A percentile compares a stretch with the other conserved stretches of the same genome.
phyloP scores from a whole-genome alignment of 2,797 vertebrate genomes.

The Lagocephalus sceleratus region DNA sequence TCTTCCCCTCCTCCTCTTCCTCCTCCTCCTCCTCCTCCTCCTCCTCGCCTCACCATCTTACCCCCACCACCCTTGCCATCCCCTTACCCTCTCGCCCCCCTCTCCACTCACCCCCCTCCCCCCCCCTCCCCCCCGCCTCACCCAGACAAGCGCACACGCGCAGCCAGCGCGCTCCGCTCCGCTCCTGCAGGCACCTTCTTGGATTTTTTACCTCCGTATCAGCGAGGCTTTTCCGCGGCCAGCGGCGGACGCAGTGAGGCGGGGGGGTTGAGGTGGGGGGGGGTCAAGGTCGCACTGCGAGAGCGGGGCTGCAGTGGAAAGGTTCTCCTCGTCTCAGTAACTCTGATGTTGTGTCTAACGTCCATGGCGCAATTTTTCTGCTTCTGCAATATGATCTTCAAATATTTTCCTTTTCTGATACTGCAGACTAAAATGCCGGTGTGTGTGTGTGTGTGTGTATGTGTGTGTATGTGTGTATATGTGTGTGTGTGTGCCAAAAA shows the following conservation, averaged over 20 bases:
- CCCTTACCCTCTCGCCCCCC: conserved; percentile 42
- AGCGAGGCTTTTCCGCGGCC: conserved; percentile 74
- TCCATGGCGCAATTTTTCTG: too few species aligned
- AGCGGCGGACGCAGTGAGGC: conserved; percentile 72
- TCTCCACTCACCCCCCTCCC: conserved; percentile 75
- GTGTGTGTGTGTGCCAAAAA: conserved; percentile 10
- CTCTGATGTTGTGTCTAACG: conserved; percentile 9
- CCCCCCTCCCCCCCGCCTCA: neutral
- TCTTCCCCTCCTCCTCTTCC: conserved; percentile 83
- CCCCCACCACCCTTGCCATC: conserved; percentile 41
- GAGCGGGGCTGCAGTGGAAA: too few species aligned
- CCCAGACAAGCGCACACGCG: conserved; percentile 6
- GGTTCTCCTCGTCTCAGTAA: conserved; percentile 3
- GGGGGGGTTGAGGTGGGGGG: conserved; percentile 65
- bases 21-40: conserved; percentile 76
- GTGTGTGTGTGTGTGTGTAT: too few species aligned
- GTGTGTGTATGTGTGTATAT: too few species aligned
- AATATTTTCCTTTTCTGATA: too few species aligned
- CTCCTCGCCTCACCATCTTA: conserved; percentile 67
- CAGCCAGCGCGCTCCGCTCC: conserved; percentile 46
- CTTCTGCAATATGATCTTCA: too few species aligned
- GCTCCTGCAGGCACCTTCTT: conserved; percentile 62
- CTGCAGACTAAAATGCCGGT: too few species aligned
- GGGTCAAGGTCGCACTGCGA: conserved; percentile 67
- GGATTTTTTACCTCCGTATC: conserved; percentile 84